These are phyloP conservation scores for Tokudaia muenninki DNA, from an alignment of 2,797 vertebrate genomes.

Conservation along the genomic window DNA sequence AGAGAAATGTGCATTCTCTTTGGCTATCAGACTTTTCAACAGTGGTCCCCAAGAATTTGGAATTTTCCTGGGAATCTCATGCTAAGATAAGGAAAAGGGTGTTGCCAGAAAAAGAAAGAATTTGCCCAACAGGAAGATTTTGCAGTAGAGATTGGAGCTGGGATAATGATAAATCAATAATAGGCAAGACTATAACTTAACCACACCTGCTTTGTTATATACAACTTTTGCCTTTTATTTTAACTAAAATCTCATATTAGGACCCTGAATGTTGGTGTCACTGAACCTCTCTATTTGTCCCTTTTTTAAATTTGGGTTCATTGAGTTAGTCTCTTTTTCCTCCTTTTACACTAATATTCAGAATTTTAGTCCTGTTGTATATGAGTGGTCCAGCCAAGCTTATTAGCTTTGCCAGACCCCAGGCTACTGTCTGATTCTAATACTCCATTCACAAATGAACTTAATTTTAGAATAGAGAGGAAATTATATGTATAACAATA, in stretches of 20 bases:
- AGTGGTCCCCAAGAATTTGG: background rate
- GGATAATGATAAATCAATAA: background rate
- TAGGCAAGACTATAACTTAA: background rate
- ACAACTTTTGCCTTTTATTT: background rate
- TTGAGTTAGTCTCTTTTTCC: background rate
- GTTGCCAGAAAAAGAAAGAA: background rate
- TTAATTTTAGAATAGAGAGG: slow-evolving; percentile 16
- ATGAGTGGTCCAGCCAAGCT: background rate
- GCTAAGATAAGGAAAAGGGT: background rate
- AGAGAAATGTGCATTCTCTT: background rate
- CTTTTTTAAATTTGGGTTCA: background rate
- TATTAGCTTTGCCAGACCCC: background rate
- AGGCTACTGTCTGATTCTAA: background rate
- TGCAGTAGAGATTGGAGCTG: background rate
- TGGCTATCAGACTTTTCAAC: background rate
- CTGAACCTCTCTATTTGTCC: background rate
- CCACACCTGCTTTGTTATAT: background rate
- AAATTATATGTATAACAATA: background rate
- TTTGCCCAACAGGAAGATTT: background rate
- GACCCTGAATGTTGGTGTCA: background rate
- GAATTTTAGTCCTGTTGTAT: background rate
- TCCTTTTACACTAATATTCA: background rate
- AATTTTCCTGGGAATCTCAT: background rate
- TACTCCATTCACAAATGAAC: background rate
- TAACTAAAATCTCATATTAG: background rate